A percentile compares a stretch with the other conserved stretches of the same genome.
phyloP scores from a whole-genome alignment of 2,888 invertebrate genomes.

The Xanthia icteritia region DNA sequence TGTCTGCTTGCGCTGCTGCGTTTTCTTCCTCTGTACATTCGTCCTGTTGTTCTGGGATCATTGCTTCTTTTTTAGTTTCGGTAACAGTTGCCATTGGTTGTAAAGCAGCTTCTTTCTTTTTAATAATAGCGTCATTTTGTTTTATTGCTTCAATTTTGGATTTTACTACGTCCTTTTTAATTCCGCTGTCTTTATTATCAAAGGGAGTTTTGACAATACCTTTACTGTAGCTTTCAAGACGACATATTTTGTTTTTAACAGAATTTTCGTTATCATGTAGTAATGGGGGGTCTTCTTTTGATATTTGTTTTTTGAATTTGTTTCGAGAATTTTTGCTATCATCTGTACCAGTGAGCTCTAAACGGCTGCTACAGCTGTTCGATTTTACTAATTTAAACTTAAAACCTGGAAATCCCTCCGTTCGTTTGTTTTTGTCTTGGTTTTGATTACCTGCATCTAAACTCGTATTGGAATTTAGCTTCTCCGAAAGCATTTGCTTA shows the following conservation, averaged over 20 bases:
- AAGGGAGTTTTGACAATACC: constrained; percentile 86
- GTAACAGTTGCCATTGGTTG: constrained; percentile 62
- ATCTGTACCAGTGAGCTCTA: constrained; percentile 94
- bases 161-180: constrained; percentile 72
- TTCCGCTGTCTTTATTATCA: constrained; percentile 80
- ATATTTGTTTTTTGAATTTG: constrained; percentile 82
- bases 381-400: constrained; percentile 96
- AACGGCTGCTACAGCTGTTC: constrained; percentile 95
- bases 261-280: constrained; percentile 87
- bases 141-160: constrained; percentile 67
- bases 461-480: constrained; percentile 73
- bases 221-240: constrained; percentile 88
- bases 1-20: constrained; percentile 71
- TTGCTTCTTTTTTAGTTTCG: constrained; percentile 67
- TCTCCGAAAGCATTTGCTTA: constrained; percentile 77
- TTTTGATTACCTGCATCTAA: constrained; percentile 74
- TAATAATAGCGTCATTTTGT: constrained; percentile 60
- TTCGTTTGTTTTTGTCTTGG: constrained; percentile 78
- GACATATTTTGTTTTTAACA: constrained; percentile 88
- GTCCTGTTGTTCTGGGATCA: constrained; percentile 62
- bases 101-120: constrained; percentile 61
- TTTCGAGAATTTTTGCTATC: constrained; percentile 87
- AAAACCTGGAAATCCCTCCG: constrained; percentile 91
- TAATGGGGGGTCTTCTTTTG: constrained; percentile 86
- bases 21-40: constrained; percentile 69